Evolutionary conservation across 1,140 invertebrate genomes (phyloP), one percentile per base, ranked within the genome.

Genomic region (Hermetia illucens): DNA sequence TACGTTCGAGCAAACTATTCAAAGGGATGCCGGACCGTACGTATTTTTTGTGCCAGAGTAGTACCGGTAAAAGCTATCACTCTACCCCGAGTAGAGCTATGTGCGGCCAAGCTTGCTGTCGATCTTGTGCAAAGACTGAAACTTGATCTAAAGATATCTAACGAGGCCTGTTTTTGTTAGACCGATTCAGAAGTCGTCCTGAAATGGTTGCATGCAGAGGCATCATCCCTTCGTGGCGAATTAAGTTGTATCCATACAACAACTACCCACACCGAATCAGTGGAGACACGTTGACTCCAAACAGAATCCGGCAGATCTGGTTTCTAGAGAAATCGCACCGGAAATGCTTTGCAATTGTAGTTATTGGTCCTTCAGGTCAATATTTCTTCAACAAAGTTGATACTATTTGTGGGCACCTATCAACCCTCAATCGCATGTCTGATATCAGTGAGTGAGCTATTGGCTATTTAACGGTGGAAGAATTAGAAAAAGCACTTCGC

Each of bases 341-440:
- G 12, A 24, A 20, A 25, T 53, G 16, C 34, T 61, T 4, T 35
- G 42, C 10, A 36, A 46, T 10, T 25, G 24, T 18, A 17, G n/a
- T n/a, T n/a, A 55, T 34, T 62, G 59, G 58, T 62, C 51, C 50
- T 2, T 42, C 15, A 55, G 57, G 5, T 56, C 59, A 27, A 18
- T 29, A 1, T 50, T 39, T 39, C 21, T 42, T n/a, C n/a, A n/a
- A n/a, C n/a, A n/a, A n/a, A n/a, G n/a, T n/a, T n/a, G n/a, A n/a
- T n/a, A n/a, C n/a, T n/a, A n/a, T n/a, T n/a, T n/a, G n/a, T n/a
- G n/a, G n/a, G n/a, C n/a, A n/a, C n/a, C n/a, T n/a, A n/a, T n/a
- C n/a, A n/a, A n/a, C n/a, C n/a, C n/a, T n/a, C n/a, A n/a, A n/a
- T n/a, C n/a, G n/a, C n/a, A n/a, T n/a, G n/a, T n/a, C n/a, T n/a